Evolutionary conservation across 2,888 invertebrate species (phyloP), one percentile per base, ranked within the genome.

Genomic region (Ophion obscuratus): DNA sequence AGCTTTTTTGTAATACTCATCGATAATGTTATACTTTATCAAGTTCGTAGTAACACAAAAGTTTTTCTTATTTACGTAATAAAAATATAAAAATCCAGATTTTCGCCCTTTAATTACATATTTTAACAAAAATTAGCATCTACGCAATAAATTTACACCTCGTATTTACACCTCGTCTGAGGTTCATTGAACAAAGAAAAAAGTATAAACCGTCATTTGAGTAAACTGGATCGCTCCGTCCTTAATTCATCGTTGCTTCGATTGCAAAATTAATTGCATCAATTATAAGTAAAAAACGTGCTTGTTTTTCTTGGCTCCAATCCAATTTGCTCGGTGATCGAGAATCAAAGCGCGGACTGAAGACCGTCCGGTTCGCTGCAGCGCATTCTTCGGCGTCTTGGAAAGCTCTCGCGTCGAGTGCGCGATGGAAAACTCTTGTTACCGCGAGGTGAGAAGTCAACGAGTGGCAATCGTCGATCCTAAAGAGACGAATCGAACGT

Each of bases 401-500:
- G 6, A 24, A 71, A 47, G 59, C 64, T 27, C 27, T 66, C 11
- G 20, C 24, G 24, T 14, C 20, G 59, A 53, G 61, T 44, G 11
- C 75, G 36, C 24, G n/a, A 36, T 17, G 31, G 53, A 75, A 81
- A 78, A 75, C 40, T 9, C 40, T 31, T 24, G 47, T 62, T 53
- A 53, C 11, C 53, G 27, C 44, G 11, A 47, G 77, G 31, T 62
- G 71, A 71, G 57, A 77, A 84, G 78, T 85, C 77, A 85, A 84
- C 66, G 84, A 85, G 78, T 62, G 75, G 80, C 84, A 73, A 86
- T 84, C 78, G 74, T 78, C 77, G 73, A 62, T 53, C 24, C 62
- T 62, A 68, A 81, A 73, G 81, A 87, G 80, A 79, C 64, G 53
- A 67, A 24, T n/a, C 53, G 20, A 68, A 31, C n/a, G 44, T 53